phyloP scores from a whole-genome alignment of 2,113 vertebrate species.

The Azemiops feae region DNA sequence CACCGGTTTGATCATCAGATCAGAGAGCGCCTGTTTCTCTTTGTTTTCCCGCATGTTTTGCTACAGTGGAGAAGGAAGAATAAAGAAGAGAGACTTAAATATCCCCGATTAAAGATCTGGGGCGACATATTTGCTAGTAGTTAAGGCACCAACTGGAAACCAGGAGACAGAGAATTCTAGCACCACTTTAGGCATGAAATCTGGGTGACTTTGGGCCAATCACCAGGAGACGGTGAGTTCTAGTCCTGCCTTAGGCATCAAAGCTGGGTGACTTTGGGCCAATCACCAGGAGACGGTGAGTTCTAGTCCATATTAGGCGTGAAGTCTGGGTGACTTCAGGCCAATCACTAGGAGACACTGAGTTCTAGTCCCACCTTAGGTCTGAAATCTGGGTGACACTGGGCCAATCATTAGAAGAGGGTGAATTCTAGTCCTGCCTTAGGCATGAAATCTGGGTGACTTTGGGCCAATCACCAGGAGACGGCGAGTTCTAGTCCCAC shows the following conservation, averaged over 20 bases:
- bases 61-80: slow-evolving; percentile 63
- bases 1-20: slow-evolving; percentile 98
- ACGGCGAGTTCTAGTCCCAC: not conserved
- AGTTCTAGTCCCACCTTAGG: too few relatives aligned
- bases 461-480: not conserved
- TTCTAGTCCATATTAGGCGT: too few relatives aligned
- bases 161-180: too few relatives aligned
- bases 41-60: slow-evolving; percentile 99
- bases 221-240: not conserved
- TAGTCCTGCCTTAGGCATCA: not conserved
- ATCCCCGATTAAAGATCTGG: fast-evolving
- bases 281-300: too few relatives aligned
- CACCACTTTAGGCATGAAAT: too few relatives aligned
- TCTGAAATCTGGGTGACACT: too few relatives aligned
- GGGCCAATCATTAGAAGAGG: too few relatives aligned
- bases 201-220: too few relatives aligned
- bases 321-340: too few relatives aligned
- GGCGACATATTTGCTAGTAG: not conserved
- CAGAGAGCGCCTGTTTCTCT: slow-evolving; percentile 93
- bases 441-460: not conserved
- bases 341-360: not conserved
- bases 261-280: too few relatives aligned
- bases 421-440: too few relatives aligned
- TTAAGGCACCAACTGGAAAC: not conserved
- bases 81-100: not conserved